Percentiles rank a stretch among this genome's conserved stretches.
Conservation (phyloP, 2,888 invertebrate genomes). For the Conops quadrifasciatus region DNA sequence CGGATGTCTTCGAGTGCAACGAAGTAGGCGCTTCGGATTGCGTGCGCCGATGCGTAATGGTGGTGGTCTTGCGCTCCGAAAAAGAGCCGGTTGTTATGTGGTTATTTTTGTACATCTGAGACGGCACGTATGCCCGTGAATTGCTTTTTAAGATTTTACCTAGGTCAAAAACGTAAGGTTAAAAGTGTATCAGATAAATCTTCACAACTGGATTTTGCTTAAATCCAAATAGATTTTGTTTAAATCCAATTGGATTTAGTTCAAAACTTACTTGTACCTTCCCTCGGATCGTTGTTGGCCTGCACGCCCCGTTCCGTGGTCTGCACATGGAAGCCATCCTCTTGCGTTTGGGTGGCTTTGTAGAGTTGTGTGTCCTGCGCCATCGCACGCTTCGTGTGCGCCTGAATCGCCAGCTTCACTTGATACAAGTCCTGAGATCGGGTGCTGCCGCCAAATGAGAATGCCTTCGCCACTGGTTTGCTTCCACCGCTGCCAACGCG, state of each 20-base stretch:
- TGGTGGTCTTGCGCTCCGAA: conserved; percentile 52
- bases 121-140: conserved; percentile 61
- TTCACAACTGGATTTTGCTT: background rate
- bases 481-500: conserved; percentile 50
- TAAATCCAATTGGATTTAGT: background rate
- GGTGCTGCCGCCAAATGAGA: conserved; percentile 62
- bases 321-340: conserved; percentile 52
- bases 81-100: conserved; percentile 45
- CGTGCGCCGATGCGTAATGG: conserved; percentile 59
- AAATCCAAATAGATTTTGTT: background rate
- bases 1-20: conserved; percentile 22
- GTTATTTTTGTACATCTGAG: conserved; percentile 51
- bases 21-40: conserved; percentile 61
- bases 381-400: conserved; percentile 63
- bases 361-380: conserved; percentile 61
- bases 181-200: too few relatives aligned
- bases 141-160: conserved; percentile 61
- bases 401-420: conserved; percentile 64
- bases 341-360: conserved; percentile 61
- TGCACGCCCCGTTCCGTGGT: conserved; percentile 60
- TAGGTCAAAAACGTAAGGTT: conserved; percentile 36
- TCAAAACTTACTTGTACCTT: conserved; percentile 55
- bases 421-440: conserved; percentile 65
- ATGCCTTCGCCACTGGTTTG: conserved; percentile 60
- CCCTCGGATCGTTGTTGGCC: conserved; percentile 58